Conservation (phyloP, 2,113 vertebrate species). For the Nicator chloris region DNA sequence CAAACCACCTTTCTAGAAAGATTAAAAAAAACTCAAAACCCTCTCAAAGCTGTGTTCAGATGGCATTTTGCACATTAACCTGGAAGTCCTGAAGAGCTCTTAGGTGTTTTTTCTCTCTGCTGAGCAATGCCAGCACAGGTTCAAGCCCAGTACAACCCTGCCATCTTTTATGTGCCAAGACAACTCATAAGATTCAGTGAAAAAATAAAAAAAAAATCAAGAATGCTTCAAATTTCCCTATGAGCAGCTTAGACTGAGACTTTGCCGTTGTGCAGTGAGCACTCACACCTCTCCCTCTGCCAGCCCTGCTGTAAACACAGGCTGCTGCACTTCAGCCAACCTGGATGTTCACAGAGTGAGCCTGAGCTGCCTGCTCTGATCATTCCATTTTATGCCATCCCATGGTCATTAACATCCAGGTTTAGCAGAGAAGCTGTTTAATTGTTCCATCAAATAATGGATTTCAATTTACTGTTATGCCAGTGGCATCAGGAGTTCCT, state of each 20-base stretch:
- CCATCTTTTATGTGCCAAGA: neutral
- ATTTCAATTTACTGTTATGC: neutral
- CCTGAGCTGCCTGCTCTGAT: neutral
- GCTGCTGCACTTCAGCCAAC: neutral
- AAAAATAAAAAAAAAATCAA: neutral
- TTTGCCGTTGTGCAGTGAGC: neutral
- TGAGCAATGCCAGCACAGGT: neutral
- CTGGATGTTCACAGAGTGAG: neutral
- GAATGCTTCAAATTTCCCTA: neutral
- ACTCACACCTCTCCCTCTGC: neutral
- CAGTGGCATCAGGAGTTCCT: neutral
- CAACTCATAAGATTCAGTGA: neutral
- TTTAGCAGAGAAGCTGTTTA: neutral
- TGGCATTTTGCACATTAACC: neutral
- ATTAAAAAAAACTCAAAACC: neutral
- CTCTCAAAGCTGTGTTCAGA: neutral
- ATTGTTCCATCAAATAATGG: neutral
- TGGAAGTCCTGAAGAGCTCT: neutral
- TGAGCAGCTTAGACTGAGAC: neutral
- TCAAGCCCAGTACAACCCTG: neutral
- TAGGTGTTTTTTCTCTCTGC: neutral
- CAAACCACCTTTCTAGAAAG: neutral
- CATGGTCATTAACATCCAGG: neutral
- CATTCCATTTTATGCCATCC: neutral
- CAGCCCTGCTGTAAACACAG: neutral